Base-by-base conservation (phyloP, 2,888 invertebrate genomes). In the Melipona bicolor region DNA sequence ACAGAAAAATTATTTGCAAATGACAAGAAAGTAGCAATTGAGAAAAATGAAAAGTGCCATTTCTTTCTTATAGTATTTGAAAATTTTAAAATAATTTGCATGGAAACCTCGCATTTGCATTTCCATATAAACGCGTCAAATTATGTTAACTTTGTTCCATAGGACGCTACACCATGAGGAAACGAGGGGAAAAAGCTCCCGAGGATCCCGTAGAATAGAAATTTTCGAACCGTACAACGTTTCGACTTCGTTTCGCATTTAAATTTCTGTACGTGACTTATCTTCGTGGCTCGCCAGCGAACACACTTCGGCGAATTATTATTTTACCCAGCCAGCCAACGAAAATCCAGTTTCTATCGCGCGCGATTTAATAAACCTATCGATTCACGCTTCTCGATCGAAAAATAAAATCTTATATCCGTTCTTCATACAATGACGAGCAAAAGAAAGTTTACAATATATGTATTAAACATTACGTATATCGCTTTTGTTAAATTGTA, bases 181-280 rank as follows among this genome's bases (percentile, higher is more conserved):
- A 27, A 19, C 24, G 9, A 3, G 2, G 19, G 1, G 19, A 19
- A 62, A 32, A 32, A 43, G 5, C 4, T 43, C 19, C 21, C 4
- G n/a, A 65, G 54, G 24, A 68, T n/a, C n/a, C 5, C n/a, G 54
- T 54, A 36, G 32, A 74, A 73, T n/a, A 17, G 5, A 13, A 24
- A 50, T 32, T 75, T 75, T 43, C 56, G 71, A 75, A 67, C 75
- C 36, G 24, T 21, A 24, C 56, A 68, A 56, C 49, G 68, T 64
- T 71, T 27, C 19, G 32, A 43, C 24, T 49, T 68, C 68, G 68
- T 17, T 21, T 76, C 68, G 81, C 56, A 61, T 54, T 59, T 64
- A 50, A 80, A 36, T 24, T 80, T 74, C 61, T 71, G 19, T 61
- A 79, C 73, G 73, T 74, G 64, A 74, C 64, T 74, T 75, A 67